Base-by-base conservation (phyloP, 2,797 vertebrate species). In the Microctenopoma stevenorrisi region DNA sequence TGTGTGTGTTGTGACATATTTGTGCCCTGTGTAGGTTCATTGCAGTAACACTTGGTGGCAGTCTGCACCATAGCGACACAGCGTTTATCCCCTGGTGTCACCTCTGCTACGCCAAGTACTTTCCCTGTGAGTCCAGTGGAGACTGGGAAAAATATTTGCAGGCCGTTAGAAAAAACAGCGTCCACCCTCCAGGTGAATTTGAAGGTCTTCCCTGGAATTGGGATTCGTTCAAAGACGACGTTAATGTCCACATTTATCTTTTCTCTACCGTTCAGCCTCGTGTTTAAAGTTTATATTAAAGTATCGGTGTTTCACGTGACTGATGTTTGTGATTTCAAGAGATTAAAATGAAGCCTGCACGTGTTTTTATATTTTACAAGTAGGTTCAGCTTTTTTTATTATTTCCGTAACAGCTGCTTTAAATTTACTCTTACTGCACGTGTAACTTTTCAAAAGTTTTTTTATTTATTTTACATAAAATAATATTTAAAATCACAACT, bases 21-120 rank as follows among this genome's bases (percentile, higher is more conserved):
- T 44, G 48, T 14, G 40, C 14, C 43, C 2, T 11, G 11, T 51
- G 64, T 78, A 69, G 62, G 51, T 84, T 72, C 75, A 12, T 28
- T 4, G 44, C 47, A 37, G 37, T 2, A 22, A 54, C 87, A 59
- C 73, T 53, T 59, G 90, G 53, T 55, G 86, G 87, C 89, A 51
- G 76, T 54, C 47, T 43, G 4, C 56, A 47, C 76, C 37, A 30
- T 14, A 3, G 0, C 63, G 13, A 12, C 46, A 37, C 47, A 43
- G 4, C 1, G 15, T 38, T 38, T 33, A 4, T 3, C 0, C 15
- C 48, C 51, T 18, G 5, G 11, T 8, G 4, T 14, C 8, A 28
- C 14, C 18, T 26, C 16, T 16, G 47, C 28, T 18, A 22, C 25
- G 58, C 53, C 0, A n/a, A 18, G 42, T 26, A 3, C 18, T 2